Percentiles rank a stretch among this genome's conserved stretches.
Conservation (phyloP, 2,113 vertebrate species). For the Stegostoma tigrinum region DNA sequence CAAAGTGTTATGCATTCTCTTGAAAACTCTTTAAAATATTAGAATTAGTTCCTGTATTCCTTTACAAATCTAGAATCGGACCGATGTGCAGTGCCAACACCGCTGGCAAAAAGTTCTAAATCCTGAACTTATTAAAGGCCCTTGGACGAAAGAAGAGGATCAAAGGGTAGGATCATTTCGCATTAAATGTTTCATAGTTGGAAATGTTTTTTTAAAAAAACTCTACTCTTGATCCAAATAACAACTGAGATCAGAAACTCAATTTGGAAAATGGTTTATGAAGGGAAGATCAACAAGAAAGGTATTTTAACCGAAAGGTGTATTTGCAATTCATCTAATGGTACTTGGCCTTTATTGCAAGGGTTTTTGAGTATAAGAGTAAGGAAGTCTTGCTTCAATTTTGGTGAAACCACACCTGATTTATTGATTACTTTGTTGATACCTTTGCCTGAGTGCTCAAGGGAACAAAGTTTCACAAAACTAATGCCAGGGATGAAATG, state of each 20-base stretch:
- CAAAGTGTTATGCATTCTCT: constrained; percentile 26
- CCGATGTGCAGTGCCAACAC: constrained; percentile 96
- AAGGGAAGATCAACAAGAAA: not conserved
- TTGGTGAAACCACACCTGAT: not conserved
- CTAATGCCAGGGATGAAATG: not conserved
- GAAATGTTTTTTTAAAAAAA: not conserved
- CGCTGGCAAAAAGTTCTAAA: constrained; percentile 98
- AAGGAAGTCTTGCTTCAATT: not conserved
- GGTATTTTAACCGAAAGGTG: not conserved
- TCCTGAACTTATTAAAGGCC: constrained; percentile 97
- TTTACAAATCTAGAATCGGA: constrained; percentile 75
- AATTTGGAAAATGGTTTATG: not conserved
- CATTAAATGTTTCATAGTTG: constrained; percentile 35
- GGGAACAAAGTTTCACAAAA: not conserved
- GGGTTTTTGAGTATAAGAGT: not conserved
- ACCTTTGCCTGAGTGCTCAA: not conserved
- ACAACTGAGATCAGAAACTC: not conserved
- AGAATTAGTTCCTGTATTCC: constrained; percentile 40
- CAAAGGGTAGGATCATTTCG: constrained; percentile 73
- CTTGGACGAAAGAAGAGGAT: constrained; percentile 98
- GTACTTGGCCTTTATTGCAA: not conserved
- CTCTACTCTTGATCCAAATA: not conserved
- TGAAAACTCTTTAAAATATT: constrained; percentile 27
- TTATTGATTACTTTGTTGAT: not conserved
- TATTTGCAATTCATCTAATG: not conserved